Percentiles rank a stretch among this genome's conserved stretches.
phyloP scores from a whole-genome alignment of 1,140 invertebrate species.

The Cecropterus lyciades region DNA sequence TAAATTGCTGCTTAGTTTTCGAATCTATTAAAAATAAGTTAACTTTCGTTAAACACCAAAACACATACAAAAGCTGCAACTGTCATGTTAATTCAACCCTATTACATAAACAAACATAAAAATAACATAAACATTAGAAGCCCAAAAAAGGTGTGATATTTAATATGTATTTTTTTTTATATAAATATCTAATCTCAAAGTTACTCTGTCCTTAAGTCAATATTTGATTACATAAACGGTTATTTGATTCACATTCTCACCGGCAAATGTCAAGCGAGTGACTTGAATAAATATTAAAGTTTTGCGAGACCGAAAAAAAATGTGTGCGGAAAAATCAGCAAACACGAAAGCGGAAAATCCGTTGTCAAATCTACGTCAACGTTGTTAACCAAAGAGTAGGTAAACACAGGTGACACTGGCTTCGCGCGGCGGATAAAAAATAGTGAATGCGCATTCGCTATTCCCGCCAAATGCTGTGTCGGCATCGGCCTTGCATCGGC shows the following conservation, averaged over 20 bases:
- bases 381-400: conserved; percentile 42
- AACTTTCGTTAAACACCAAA: too few relatives aligned
- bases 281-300: conserved; percentile 11
- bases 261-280: background rate
- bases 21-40: too few relatives aligned
- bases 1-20: too few relatives aligned
- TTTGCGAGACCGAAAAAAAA: conserved; percentile 2
- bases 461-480: conserved; percentile 48
- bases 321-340: conserved; percentile 9
- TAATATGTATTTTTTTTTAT: background rate
- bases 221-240: background rate
- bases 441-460: conserved; percentile 39
- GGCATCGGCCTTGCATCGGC: conserved; percentile 64
- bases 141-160: too few relatives aligned
- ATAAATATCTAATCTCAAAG: too few relatives aligned
- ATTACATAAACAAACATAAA: too few relatives aligned
- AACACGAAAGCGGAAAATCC: conserved; percentile 23
- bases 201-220: too few relatives aligned
- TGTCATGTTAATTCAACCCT: too few relatives aligned
- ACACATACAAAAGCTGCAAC: too few relatives aligned
- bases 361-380: conserved; percentile 39
- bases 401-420: conserved; percentile 45
- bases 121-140: too few relatives aligned
- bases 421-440: conserved; percentile 40
- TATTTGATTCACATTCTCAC: background rate